Percentiles rank a stretch among this genome's conserved stretches.
Conservation (phyloP, 2,113 vertebrate genomes). For the Nycticorax nycticorax region DNA sequence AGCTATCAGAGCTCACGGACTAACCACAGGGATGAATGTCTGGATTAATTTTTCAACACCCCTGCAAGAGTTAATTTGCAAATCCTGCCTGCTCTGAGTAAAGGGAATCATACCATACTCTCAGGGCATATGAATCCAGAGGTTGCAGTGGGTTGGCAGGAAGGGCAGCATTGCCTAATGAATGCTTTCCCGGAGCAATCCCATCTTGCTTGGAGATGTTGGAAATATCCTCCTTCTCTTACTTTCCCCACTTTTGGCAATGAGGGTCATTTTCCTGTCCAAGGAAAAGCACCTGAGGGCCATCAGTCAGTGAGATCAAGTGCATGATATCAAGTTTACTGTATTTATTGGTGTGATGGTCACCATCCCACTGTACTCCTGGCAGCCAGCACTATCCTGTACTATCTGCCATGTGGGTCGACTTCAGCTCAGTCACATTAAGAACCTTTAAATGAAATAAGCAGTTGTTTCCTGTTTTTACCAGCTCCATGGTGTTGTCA, state of each 20-base stretch:
- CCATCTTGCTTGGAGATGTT: background rate
- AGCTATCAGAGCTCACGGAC: background rate
- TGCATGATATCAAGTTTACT: background rate
- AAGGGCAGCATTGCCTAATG: accelerated
- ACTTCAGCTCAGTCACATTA: background rate
- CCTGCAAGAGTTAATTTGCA: background rate
- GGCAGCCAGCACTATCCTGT: background rate
- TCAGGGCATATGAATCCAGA: background rate
- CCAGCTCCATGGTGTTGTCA: background rate
- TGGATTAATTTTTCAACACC: background rate
- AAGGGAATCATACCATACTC: background rate
- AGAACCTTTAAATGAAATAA: background rate
- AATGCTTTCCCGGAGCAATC: background rate
- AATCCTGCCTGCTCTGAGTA: background rate
- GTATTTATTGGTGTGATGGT: background rate
- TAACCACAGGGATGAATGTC: background rate
- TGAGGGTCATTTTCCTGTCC: background rate
- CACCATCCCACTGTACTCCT: background rate
- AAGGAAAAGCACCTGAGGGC: no score
- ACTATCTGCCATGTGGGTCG: background rate
- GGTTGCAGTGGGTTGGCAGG: background rate
- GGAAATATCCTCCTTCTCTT: background rate
- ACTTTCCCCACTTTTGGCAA: background rate
- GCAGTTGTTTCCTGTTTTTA: background rate
- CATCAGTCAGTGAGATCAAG: background rate